These are phyloP conservation scores for Xyrauchen texanus DNA, from an alignment of 2,113 vertebrate species.

Conservation along the genomic window DNA sequence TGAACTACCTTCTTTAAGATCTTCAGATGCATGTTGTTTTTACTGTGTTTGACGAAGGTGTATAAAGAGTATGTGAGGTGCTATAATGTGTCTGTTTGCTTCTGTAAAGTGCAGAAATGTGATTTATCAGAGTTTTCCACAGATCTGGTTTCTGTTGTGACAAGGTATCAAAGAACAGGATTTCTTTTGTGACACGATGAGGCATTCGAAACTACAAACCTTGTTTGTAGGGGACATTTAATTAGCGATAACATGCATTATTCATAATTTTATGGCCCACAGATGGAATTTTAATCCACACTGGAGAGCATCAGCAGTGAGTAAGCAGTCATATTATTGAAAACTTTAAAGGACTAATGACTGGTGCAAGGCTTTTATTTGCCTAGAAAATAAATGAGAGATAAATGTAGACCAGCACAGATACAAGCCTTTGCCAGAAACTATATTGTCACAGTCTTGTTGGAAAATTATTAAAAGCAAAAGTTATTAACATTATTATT, in stretches of 20 bases:
- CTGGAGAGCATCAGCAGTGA: conserved; percentile 67
- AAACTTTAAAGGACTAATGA: conserved; percentile 74
- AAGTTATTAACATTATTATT: conserved; percentile 16
- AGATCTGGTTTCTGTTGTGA: conserved; percentile 7
- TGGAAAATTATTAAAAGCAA: neutral
- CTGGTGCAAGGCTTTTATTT: conserved; percentile 63
- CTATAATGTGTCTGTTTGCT: conserved; percentile 30
- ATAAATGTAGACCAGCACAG: neutral
- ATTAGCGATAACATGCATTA: conserved; percentile 54
- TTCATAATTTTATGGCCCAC: conserved; percentile 55
- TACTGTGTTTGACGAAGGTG: neutral
- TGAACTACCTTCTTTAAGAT: conserved; percentile 19
- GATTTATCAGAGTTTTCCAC: neutral
- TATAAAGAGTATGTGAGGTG: neutral
- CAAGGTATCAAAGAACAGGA: conserved; percentile 12
- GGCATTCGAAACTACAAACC: conserved; percentile 28
- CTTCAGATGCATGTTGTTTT: conserved; percentile 6
- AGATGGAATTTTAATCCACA: conserved; percentile 65
- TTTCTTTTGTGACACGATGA: neutral
- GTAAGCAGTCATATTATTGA: conserved; percentile 67
- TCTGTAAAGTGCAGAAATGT: conserved; percentile 15
- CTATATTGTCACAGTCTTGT: neutral
- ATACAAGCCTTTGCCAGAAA: neutral
- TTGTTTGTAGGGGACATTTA: conserved; percentile 43
- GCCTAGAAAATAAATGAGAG: conserved; percentile 35